These are phyloP conservation scores for Pseudomyrmex dendroicus DNA, from an alignment of 1,140 invertebrate genomes.

Conservation along the genomic window DNA sequence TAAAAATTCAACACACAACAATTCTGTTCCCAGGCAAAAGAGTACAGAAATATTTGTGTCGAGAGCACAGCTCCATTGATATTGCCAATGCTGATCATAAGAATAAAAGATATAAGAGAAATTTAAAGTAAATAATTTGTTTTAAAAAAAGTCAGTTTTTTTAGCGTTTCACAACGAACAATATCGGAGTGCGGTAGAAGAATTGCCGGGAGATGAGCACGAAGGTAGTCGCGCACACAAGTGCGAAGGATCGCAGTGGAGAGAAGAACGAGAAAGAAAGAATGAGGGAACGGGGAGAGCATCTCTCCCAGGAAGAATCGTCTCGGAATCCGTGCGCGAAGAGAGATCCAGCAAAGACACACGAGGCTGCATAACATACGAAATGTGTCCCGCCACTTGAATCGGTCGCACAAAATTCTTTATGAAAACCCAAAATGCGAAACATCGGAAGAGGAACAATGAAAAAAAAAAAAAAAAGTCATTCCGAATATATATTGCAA, in stretches of 20 bases:
- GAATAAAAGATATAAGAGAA: too few species aligned
- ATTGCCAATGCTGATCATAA: too few species aligned
- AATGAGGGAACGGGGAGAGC: slow-evolving; percentile 24
- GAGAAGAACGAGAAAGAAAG: slow-evolving; percentile 9
- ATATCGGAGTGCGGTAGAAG: not conserved
- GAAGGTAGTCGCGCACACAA: not conserved
- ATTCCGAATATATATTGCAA: not conserved
- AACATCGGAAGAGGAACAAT: not conserved
- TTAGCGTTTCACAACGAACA: not conserved
- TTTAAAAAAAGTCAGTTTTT: not conserved
- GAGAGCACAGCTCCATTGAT: too few species aligned
- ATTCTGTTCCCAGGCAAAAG: too few species aligned
- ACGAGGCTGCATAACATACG: slow-evolving; percentile 25
- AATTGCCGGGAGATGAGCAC: slow-evolving; percentile 17
- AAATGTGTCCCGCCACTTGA: slow-evolving; percentile 7
- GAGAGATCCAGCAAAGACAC: slow-evolving; percentile 30
- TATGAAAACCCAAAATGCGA: not conserved
- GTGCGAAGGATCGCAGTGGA: not conserved
- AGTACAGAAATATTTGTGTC: too few species aligned
- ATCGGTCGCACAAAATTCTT: slow-evolving; percentile 2
- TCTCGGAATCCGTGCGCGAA: slow-evolving; percentile 54
- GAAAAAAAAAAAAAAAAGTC: not conserved
- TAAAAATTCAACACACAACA: too few species aligned
- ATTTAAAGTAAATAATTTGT: too few species aligned
- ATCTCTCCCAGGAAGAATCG: slow-evolving; percentile 79